Evolutionary conservation across 2,888 invertebrate genomes (phyloP).

Genomic region (Volucella zonaria): DNA sequence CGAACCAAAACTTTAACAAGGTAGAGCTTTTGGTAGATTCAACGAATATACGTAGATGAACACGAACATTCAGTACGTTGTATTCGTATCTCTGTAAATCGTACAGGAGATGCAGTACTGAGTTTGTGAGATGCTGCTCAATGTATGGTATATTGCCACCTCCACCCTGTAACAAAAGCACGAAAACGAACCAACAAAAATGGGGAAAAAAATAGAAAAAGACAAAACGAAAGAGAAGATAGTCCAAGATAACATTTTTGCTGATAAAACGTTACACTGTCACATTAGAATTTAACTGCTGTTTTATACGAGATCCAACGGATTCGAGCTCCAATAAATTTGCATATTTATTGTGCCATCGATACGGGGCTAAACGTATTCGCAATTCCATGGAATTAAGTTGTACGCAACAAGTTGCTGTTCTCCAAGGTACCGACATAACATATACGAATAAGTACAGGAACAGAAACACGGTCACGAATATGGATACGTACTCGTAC

Average conservation of each 20-base stretch:
- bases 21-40: constrained; percentile 51
- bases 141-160: not conserved
- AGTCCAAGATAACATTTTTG: constrained; percentile 11
- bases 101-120: constrained; percentile 46
- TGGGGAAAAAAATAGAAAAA: too few species aligned
- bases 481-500: too few species aligned
- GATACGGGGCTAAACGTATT: constrained; percentile 22
- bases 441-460: not conserved
- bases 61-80: not conserved
- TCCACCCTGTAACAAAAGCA: constrained; percentile 38
- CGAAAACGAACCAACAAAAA: constrained; percentile 1
- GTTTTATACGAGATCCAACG: constrained; percentile 30
- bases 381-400: constrained; percentile 19
- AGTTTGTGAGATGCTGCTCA: constrained; percentile 24
- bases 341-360: constrained; percentile 52
- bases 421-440: constrained; percentile 1
- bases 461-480: not conserved
- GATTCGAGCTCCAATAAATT: constrained; percentile 46
- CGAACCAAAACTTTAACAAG: constrained; percentile 61
- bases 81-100: constrained; percentile 19
- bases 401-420: constrained; percentile 62
- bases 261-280: constrained; percentile 50
- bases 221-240: not conserved
- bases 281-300: constrained; percentile 41
- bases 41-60: not conserved